Evolutionary conservation across 2,888 invertebrate genomes (phyloP).

Genomic region (Eupithecia vulgata): DNA sequence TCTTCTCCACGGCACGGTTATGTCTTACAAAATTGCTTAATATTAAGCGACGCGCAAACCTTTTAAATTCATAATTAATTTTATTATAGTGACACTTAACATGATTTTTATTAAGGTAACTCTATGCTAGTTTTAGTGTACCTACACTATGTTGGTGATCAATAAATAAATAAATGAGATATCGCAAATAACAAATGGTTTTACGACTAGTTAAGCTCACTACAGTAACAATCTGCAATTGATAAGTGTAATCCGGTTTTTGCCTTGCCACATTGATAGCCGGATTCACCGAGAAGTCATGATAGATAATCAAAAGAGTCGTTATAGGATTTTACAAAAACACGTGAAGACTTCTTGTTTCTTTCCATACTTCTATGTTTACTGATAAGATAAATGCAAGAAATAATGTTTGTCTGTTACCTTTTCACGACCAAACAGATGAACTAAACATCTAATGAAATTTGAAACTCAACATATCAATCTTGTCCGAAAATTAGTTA

Average conservation of each 20-base stretch:
- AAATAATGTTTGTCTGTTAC: too few species aligned
- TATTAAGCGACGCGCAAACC: neutral
- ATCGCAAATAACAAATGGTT: neutral
- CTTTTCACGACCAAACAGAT: neutral
- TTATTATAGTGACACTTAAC: too few species aligned
- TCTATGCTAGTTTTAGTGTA: too few species aligned
- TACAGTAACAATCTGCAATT: neutral
- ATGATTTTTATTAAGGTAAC: too few species aligned
- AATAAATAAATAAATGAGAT: too few species aligned
- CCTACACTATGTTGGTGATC: too few species aligned
- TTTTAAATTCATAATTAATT: neutral
- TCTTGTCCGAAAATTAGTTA: neutral
- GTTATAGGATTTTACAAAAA: neutral
- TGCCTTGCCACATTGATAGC: constrained; percentile 4
- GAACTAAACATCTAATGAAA: neutral
- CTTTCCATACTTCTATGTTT: too few species aligned
- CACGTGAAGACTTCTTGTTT: too few species aligned
- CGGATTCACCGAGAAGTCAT: neutral
- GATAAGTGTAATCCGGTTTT: neutral
- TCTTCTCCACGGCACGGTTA: neutral
- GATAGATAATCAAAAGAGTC: neutral
- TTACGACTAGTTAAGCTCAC: neutral
- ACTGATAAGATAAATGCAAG: too few species aligned
- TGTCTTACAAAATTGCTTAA: neutral
- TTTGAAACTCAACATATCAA: neutral